These are phyloP conservation scores for Encarsia formosa DNA, from an alignment of 2,888 invertebrate species.

Conservation along the genomic window DNA sequence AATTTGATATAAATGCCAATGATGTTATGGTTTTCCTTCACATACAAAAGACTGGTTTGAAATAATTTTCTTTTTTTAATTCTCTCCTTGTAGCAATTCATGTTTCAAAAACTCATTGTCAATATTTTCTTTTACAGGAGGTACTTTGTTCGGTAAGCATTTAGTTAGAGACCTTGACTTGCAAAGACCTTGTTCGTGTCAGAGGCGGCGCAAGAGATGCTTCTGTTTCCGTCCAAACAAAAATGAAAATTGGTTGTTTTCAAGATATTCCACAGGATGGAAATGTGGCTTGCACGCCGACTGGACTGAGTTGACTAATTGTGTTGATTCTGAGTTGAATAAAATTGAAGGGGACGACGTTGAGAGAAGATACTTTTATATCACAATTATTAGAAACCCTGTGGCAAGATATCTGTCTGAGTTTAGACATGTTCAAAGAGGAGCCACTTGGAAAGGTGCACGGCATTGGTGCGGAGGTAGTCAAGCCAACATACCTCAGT, in stretches of 20 bases:
- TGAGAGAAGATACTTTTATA: constrained; percentile 90
- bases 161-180: constrained; percentile 91
- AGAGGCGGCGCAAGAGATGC: constrained; percentile 81
- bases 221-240: constrained; percentile 89
- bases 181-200: constrained; percentile 90
- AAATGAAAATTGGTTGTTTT: constrained; percentile 96
- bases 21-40: constrained; percentile 98
- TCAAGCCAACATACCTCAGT: constrained; percentile 77
- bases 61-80: not conserved
- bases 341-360: constrained; percentile 80
- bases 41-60: constrained; percentile 90
- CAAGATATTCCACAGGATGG: constrained; percentile 96
- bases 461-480: constrained; percentile 63
- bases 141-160: constrained; percentile 95
- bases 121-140: constrained; percentile 55
- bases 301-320: constrained; percentile 93
- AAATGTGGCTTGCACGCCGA: constrained; percentile 97
- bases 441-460: constrained; percentile 91
- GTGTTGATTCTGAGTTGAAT: constrained; percentile 88
- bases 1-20: constrained; percentile 85
- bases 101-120: not conserved
- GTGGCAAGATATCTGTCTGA: constrained; percentile 91
- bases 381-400: constrained; percentile 91
- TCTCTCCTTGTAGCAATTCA: not conserved
- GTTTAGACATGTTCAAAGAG: constrained; percentile 93